phyloP scores from a whole-genome alignment of 2,113 vertebrate species.

The Anguilla rostrata region DNA sequence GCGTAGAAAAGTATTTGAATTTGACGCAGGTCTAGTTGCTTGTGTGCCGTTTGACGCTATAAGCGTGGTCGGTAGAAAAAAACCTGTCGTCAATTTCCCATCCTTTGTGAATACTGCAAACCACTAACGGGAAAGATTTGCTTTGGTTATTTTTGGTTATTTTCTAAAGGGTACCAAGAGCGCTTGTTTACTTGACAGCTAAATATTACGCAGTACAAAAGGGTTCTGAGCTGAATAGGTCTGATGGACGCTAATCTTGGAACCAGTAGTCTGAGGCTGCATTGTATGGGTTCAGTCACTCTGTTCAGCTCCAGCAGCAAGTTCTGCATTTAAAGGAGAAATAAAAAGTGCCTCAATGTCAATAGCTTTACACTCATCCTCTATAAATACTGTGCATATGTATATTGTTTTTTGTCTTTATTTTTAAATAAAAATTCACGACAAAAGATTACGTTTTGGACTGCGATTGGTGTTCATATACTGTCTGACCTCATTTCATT shows the following conservation, averaged over 20 bases:
- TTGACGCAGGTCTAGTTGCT: neutral
- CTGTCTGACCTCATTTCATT: neutral
- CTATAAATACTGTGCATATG: constrained; percentile 25
- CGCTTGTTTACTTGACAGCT: neutral
- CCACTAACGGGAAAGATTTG: neutral
- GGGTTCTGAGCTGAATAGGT: neutral
- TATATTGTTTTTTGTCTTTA: constrained; percentile 18
- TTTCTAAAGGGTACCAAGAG: neutral
- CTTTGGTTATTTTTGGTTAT: neutral
- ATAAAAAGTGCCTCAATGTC: constrained; percentile 26
- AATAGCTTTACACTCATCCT: constrained; percentile 14
- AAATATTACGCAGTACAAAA: neutral
- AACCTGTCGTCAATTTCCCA: neutral
- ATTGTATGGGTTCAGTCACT: neutral
- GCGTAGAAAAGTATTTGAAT: too few relatives aligned
- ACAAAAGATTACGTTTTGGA: neutral
- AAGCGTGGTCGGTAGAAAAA: neutral
- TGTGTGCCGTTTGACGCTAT: neutral
- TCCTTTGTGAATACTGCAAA: neutral
- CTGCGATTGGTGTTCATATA: neutral
- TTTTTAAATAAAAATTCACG: constrained; percentile 28
- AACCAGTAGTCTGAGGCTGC: neutral
- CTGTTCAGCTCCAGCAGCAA: neutral
- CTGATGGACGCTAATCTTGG: neutral
- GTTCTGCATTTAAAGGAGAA: constrained; percentile 1